These are phyloP conservation scores for Philopotamus ludificatus DNA, from an alignment of 1,140 invertebrate genomes.

Conservation along the genomic window DNA sequence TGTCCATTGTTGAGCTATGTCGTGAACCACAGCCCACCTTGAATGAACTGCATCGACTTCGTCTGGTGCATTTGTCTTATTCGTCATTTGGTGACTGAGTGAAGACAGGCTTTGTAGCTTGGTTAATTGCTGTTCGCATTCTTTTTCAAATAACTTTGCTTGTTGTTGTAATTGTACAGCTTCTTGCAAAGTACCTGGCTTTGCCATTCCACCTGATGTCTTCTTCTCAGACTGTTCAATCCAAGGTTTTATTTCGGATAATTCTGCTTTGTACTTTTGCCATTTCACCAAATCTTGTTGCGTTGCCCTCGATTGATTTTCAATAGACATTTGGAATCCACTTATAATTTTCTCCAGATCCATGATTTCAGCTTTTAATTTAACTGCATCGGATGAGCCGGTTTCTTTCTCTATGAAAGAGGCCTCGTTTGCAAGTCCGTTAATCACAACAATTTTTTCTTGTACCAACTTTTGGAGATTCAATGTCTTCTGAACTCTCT, in stretches of 20 bases:
- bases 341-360: conserved; percentile 66
- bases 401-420: conserved; percentile 68
- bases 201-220: conserved; percentile 67
- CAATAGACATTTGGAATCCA: conserved; percentile 67
- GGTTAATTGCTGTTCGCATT: conserved; percentile 74
- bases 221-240: conserved; percentile 82
- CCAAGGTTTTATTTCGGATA: conserved; percentile 83
- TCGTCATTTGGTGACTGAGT: conserved; percentile 71
- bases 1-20: conserved; percentile 69
- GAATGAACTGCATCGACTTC: conserved; percentile 81
- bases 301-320: conserved; percentile 70
- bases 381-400: conserved; percentile 64
- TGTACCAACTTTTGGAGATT: conserved; percentile 66
- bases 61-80: conserved; percentile 71
- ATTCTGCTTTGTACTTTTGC: conserved; percentile 78
- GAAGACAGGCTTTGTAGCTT: conserved; percentile 70
- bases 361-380: conserved; percentile 67
- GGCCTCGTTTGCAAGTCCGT: conserved; percentile 74
- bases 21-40: conserved; percentile 74
- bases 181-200: conserved; percentile 76
- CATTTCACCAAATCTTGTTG: conserved; percentile 77
- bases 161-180: conserved; percentile 72
- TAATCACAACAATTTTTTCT: conserved; percentile 72
- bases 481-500: conserved; percentile 70
- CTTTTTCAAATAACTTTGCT: conserved; percentile 67